phyloP scores from a whole-genome alignment of 2,113 vertebrate species.

The Lanius ludovicianus region DNA sequence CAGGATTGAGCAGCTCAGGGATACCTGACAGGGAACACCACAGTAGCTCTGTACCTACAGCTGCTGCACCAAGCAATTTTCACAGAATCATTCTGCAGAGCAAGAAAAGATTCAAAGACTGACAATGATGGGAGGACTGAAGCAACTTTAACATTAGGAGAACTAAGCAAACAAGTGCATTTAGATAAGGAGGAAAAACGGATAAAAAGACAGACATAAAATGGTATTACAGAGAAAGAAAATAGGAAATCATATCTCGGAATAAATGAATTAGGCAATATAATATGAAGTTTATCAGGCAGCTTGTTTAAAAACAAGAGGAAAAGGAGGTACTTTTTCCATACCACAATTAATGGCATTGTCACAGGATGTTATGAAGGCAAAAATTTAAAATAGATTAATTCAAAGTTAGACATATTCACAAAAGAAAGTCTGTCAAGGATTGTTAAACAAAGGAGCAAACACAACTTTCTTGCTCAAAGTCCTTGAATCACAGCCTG shows the following conservation, averaged over 20 bases:
- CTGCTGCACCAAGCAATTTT: not conserved
- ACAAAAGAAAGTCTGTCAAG: not conserved
- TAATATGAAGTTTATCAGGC: not conserved
- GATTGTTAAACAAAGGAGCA: not conserved
- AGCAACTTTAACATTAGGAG: not conserved
- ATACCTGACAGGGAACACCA: not conserved
- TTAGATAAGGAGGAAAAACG: not conserved
- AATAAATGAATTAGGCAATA: not conserved
- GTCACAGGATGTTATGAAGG: not conserved
- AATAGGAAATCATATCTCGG: not conserved
- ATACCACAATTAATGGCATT: not conserved
- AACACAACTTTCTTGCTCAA: not conserved
- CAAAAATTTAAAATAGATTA: not conserved
- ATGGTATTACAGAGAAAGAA: not conserved
- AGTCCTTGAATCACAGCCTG: not conserved
- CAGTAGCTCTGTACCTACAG: not conserved
- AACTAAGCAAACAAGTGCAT: not conserved
- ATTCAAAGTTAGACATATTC: not conserved
- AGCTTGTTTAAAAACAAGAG: not conserved
- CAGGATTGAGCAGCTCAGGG: not conserved
- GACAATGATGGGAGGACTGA: not conserved
- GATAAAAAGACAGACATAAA: not conserved
- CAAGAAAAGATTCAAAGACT: not conserved
- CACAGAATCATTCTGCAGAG: not conserved
- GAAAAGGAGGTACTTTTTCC: conserved; percentile 30